Percentiles rank a stretch among this genome's conserved stretches.
Evolutionary conservation across 2,113 vertebrate genomes (phyloP).

Genomic region (Pandion haliaetus): DNA sequence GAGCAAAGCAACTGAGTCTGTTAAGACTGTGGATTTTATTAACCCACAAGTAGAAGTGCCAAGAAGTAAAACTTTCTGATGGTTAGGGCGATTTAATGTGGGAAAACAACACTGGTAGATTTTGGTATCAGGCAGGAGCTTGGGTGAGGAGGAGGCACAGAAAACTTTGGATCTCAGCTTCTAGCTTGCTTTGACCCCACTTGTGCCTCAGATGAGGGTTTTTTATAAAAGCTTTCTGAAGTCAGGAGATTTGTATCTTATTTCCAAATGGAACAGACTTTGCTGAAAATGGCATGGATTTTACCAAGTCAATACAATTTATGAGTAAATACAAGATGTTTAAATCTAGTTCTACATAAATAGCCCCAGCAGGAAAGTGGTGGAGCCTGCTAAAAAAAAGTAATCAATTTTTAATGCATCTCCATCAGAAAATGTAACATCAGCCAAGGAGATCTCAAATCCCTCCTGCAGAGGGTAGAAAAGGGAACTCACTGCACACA

Average conservation of each 20-base stretch:
- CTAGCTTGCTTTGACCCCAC: neutral
- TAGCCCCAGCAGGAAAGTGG: neutral
- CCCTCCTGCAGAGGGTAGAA: neutral
- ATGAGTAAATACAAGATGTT: neutral
- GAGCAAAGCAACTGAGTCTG: neutral
- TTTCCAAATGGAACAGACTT: constrained; percentile 23
- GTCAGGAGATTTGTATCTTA: neutral
- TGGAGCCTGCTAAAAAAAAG: neutral
- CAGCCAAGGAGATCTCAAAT: neutral
- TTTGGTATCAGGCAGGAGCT: neutral
- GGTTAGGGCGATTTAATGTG: rapidly evolving
- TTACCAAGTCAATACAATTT: constrained; percentile 34
- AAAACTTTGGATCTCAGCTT: neutral
- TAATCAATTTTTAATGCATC: constrained; percentile 33
- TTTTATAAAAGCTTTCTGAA: neutral
- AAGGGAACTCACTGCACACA: neutral
- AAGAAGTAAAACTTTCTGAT: neutral
- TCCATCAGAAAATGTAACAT: constrained; percentile 9
- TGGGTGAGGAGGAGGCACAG: neutral
- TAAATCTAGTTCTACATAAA: constrained; percentile 5
- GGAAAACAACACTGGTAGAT: neutral
- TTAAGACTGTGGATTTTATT: neutral
- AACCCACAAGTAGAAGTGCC: neutral
- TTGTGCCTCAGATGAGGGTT: neutral
- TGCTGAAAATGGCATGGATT: neutral